Evolutionary conservation across 92 coral and sea anemone species (phyloP).

Genomic region (Parazoanthus atlanticus): DNA sequence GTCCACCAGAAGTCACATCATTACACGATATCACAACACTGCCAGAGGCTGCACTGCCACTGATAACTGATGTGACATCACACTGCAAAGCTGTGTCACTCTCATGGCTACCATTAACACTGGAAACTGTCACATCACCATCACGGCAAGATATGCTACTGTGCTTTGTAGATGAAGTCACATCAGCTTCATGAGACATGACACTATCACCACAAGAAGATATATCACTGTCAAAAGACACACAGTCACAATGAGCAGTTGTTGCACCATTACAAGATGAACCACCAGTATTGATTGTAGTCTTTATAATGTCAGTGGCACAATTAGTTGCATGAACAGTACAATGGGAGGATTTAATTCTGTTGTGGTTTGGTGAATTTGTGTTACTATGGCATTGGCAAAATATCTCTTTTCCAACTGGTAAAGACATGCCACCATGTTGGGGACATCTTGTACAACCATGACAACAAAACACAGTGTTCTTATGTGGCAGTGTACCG

Average conservation of each 20-base stretch:
- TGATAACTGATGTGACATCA: not conserved
- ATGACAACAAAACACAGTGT: not conserved
- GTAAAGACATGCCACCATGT: slow-evolving; percentile 3
- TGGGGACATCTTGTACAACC: not conserved
- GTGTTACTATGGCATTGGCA: not conserved
- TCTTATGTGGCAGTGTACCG: not conserved
- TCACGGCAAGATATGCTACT: not conserved
- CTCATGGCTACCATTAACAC: not conserved
- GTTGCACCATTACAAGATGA: not conserved
- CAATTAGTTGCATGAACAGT: not conserved
- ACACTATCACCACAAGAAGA: not conserved
- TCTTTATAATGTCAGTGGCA: not conserved
- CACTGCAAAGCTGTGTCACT: not conserved
- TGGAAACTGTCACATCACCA: not conserved
- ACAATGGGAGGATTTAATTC: not conserved
- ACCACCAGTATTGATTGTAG: not conserved
- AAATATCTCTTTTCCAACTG: not conserved
- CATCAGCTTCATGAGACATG: not conserved
- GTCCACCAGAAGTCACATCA: not conserved
- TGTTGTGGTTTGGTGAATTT: not conserved
- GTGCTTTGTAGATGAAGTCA: not conserved
- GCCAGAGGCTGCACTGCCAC: not conserved
- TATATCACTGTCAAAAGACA: not conserved
- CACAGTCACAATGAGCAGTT: too few relatives aligned
- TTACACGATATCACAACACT: too few relatives aligned